Evolutionary conservation across 2,113 vertebrate genomes (phyloP).

Genomic region (Phaethon lepturus): DNA sequence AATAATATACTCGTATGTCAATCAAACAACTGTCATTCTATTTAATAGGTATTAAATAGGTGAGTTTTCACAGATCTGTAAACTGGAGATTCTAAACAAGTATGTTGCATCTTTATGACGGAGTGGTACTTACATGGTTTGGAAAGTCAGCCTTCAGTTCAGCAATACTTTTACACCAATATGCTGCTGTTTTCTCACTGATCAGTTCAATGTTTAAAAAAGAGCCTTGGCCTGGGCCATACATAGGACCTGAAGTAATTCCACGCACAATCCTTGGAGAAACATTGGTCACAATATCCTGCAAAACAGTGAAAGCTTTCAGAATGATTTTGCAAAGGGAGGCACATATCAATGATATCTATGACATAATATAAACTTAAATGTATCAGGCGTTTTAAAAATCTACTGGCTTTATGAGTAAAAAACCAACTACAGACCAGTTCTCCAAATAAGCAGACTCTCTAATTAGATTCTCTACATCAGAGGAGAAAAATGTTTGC

Average conservation of each 20-base stretch:
- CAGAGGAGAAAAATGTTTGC: not conserved
- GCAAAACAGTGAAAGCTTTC: slow-evolving; percentile 30
- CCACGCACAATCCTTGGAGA: slow-evolving; percentile 93
- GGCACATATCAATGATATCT: not conserved
- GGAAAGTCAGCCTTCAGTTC: slow-evolving; percentile 92
- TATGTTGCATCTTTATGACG: slow-evolving; percentile 5
- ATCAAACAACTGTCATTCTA: slow-evolving; percentile 36
- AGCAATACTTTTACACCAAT: slow-evolving; percentile 88
- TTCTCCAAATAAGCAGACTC: not conserved
- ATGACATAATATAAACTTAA: not conserved
- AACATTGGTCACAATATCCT: slow-evolving; percentile 95
- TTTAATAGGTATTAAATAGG: slow-evolving; percentile 47
- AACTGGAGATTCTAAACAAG: slow-evolving; percentile 40
- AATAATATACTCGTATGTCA: not conserved
- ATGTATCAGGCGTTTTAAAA: not conserved
- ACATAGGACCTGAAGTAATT: slow-evolving; percentile 86
- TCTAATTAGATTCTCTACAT: not conserved
- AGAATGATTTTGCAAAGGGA: not conserved
- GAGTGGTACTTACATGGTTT: slow-evolving; percentile 79
- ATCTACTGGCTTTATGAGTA: not conserved
- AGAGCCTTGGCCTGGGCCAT: slow-evolving; percentile 88
- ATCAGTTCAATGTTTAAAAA: slow-evolving; percentile 95
- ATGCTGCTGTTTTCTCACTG: slow-evolving; percentile 92
- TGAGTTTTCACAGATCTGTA: slow-evolving; percentile 50
- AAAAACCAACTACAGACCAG: not conserved